Evolutionary conservation across 2,888 invertebrate species (phyloP).

Genomic region (Lacanobia oleracea): DNA sequence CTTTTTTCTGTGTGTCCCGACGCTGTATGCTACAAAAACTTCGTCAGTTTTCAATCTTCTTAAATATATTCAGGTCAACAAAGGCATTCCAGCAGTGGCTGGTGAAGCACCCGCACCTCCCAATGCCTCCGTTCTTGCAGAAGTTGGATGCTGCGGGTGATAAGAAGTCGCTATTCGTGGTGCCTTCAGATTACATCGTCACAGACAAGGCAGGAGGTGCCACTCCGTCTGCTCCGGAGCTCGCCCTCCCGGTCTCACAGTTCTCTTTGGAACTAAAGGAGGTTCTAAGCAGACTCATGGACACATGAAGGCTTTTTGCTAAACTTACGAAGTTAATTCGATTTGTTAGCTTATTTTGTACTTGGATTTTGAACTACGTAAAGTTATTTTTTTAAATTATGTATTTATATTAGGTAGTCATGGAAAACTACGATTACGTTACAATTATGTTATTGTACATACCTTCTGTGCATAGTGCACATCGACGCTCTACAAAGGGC

Average conservation of each 20-base stretch:
- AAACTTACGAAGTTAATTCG: neutral
- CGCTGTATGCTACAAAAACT: neutral
- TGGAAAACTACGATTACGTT: too few species aligned
- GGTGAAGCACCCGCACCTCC: slow-evolving; percentile 74
- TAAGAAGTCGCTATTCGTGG: slow-evolving; percentile 80
- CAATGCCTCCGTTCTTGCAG: slow-evolving; percentile 81
- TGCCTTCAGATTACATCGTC: slow-evolving; percentile 84
- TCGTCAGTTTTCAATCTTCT: neutral
- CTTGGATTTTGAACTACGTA: slow-evolving; percentile 22
- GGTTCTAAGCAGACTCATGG: slow-evolving; percentile 83
- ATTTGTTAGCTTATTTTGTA: slow-evolving; percentile 21
- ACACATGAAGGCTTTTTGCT: slow-evolving; percentile 64
- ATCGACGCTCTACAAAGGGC: too few species aligned
- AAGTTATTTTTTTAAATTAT: neutral
- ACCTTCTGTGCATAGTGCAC: too few species aligned
- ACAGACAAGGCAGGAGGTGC: slow-evolving; percentile 66
- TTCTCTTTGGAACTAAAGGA: slow-evolving; percentile 84
- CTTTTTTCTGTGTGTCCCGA: neutral
- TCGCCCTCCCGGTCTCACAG: slow-evolving; percentile 84
- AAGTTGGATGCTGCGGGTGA: slow-evolving; percentile 70
- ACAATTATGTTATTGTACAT: too few species aligned
- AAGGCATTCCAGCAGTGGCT: slow-evolving; percentile 85
- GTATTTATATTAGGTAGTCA: too few species aligned
- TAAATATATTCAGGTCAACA: slow-evolving; percentile 78
- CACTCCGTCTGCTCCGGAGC: slow-evolving; percentile 72